Evolutionary conservation across 1,140 invertebrate species (phyloP), one percentile per base, ranked within the genome.

Genomic region (Cyclina sinensis): DNA sequence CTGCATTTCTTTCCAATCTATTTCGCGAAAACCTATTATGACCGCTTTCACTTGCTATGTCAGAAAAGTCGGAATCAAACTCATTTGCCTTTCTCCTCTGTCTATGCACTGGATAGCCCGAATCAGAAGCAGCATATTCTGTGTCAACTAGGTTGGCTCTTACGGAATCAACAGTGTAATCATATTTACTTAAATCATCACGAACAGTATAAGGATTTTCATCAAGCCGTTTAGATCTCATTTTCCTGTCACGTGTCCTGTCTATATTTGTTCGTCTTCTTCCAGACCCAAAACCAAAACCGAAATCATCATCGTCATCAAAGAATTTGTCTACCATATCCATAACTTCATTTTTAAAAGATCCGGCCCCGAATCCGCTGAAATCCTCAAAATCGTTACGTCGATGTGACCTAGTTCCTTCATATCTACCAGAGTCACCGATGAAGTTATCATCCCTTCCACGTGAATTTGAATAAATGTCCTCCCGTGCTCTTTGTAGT

Each of bases 261-360:
- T 5, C 30, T 24, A 7, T 18, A 43, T 35, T 62, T 18, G n/a
- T 16, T 37, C 59, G 39, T 9, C 80, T 35, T 9, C n/a, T 70
- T n/a, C n/a, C 32, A 5, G 54, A 32, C 2, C 51, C 46, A 9
- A 86, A 35, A 14, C 74, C 74, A 14, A 79, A 30, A 24, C 39
- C 54, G 43, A 86, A 86, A 54, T 86, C 70, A 46, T 76, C 84
- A 76, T 86, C 84, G 14, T 86, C 84, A 24, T 86, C 74, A 79
- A 86, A 86, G 30, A 86, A 86, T 48, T 54, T 57, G 21, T 86
- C 74, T 24, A 86, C 84, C 70, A 86, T 79, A 24, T 79, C 54
- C 68, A 86, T 79, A 4, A 86, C 84, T 48, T 86, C 84, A 39
- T 43, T 46, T 57, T 79, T 57, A 65, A 86, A 86, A 21, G 80